Evolutionary conservation across 2,113 vertebrate genomes (phyloP).

Genomic region (Microcebus lehilahytsara): DNA sequence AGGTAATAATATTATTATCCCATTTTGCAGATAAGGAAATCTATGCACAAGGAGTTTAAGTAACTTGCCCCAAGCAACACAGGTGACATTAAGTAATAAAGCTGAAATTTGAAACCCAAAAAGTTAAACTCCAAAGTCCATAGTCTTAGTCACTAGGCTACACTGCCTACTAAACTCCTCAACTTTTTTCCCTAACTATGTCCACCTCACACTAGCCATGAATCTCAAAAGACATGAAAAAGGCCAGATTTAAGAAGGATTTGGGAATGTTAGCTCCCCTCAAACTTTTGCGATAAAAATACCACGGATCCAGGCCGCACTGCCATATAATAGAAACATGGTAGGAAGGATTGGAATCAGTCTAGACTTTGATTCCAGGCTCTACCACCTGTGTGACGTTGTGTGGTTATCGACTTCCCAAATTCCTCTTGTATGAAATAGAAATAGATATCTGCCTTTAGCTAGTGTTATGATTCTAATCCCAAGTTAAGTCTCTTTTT

Average conservation of each 20-base stretch:
- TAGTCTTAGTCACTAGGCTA: background rate
- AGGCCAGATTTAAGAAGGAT: background rate
- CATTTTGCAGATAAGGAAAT: background rate
- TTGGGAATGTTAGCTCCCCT: background rate
- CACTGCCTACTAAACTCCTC: background rate
- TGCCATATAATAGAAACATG: background rate
- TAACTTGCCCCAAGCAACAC: background rate
- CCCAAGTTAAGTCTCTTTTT: background rate
- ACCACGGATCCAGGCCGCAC: background rate
- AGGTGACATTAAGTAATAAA: background rate
- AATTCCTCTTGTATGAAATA: background rate
- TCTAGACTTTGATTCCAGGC: background rate
- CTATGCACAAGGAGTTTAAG: background rate
- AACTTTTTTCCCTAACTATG: background rate
- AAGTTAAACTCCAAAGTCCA: background rate
- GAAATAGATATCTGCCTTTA: background rate
- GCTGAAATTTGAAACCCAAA: slow-evolving; percentile 6
- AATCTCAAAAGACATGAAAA: background rate
- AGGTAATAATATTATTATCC: background rate
- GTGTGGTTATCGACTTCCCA: background rate
- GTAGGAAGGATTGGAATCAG: background rate
- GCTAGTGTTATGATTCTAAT: background rate
- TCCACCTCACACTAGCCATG: background rate
- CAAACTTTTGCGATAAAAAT: background rate
- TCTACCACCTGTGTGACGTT: background rate